Evolutionary conservation across 2,888 invertebrate species (phyloP).

Genomic region (Colostygia pectinataria): DNA sequence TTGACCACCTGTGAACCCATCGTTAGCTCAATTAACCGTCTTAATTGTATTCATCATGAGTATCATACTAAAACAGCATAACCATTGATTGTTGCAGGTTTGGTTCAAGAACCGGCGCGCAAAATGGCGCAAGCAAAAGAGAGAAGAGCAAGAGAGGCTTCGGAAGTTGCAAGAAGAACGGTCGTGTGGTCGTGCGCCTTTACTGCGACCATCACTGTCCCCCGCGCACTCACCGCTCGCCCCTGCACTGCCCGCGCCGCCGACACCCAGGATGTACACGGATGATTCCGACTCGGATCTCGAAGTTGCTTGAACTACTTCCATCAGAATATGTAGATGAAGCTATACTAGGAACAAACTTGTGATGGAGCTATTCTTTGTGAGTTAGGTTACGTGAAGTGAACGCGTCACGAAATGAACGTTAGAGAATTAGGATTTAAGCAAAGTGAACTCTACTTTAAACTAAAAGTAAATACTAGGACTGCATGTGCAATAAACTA

Average conservation of each 20-base stretch:
- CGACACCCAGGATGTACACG: slow-evolving; percentile 74
- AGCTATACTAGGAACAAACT: not conserved
- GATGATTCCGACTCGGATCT: slow-evolving; percentile 91
- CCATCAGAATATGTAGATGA: not conserved
- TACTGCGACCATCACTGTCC: slow-evolving; percentile 51
- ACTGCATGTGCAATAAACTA: slow-evolving; percentile 24
- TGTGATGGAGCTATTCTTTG: too few species aligned
- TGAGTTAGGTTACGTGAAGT: not conserved
- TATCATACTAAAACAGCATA: too few species aligned
- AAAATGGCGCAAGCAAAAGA: slow-evolving; percentile 97
- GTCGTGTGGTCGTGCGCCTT: slow-evolving; percentile 67
- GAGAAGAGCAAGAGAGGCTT: slow-evolving; percentile 92
- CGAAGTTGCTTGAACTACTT: slow-evolving; percentile 87
- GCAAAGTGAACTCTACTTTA: slow-evolving; percentile 3
- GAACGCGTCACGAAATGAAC: too few species aligned
- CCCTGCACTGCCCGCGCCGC: slow-evolving; percentile 52
- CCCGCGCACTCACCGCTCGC: slow-evolving; percentile 48
- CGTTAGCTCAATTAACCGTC: too few species aligned
- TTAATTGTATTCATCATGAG: too few species aligned
- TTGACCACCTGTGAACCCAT: too few species aligned
- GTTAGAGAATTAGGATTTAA: too few species aligned
- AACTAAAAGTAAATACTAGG: not conserved
- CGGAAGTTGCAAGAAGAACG: slow-evolving; percentile 93
- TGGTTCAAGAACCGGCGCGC: slow-evolving; percentile 98
- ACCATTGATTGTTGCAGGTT: slow-evolving; percentile 89